Percentiles rank a stretch among this genome's conserved stretches.
phyloP scores from a whole-genome alignment of 2,888 invertebrate species.

The Hirtodrosophila confusa region DNA sequence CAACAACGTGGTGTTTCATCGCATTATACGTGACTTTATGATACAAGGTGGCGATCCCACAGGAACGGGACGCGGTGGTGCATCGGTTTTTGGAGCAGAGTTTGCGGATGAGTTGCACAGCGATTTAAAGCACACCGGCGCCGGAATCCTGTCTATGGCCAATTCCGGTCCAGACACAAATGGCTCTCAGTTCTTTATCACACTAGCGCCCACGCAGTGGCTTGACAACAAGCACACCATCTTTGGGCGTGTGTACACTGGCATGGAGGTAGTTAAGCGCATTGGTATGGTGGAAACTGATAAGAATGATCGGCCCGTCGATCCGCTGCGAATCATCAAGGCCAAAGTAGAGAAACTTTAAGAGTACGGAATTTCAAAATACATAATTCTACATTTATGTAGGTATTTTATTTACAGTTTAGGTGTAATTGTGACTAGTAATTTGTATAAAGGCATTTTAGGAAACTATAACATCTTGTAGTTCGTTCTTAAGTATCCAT shows the following conservation, averaged over 20 bases:
- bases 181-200: conserved; percentile 99
- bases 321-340: conserved; percentile 92
- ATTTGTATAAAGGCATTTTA: not conserved
- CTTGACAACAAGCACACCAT: conserved; percentile 98
- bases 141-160: conserved; percentile 97
- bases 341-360: conserved; percentile 84
- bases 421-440: conserved; percentile 7
- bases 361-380: conserved; percentile 4
- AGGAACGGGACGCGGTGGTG: conserved; percentile 97
- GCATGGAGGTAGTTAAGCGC: conserved; percentile 95
- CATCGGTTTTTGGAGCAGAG: conserved; percentile 97
- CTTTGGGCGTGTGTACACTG: conserved; percentile 94
- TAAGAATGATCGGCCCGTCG: conserved; percentile 94
- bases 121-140: conserved; percentile 97
- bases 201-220: conserved; percentile 98
- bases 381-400: conserved; percentile 1
- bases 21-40: conserved; percentile 97
- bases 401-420: conserved; percentile 7
- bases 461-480: conserved; percentile 26
- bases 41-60: conserved; percentile 99
- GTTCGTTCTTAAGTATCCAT: conserved; percentile 85
- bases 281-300: conserved; percentile 98
- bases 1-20: conserved; percentile 97
- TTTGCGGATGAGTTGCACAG: conserved; percentile 98
- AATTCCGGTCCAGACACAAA: conserved; percentile 98